Base-by-base conservation (phyloP, 1,140 invertebrate genomes). In the Ptiloglossa arizonensis region DNA sequence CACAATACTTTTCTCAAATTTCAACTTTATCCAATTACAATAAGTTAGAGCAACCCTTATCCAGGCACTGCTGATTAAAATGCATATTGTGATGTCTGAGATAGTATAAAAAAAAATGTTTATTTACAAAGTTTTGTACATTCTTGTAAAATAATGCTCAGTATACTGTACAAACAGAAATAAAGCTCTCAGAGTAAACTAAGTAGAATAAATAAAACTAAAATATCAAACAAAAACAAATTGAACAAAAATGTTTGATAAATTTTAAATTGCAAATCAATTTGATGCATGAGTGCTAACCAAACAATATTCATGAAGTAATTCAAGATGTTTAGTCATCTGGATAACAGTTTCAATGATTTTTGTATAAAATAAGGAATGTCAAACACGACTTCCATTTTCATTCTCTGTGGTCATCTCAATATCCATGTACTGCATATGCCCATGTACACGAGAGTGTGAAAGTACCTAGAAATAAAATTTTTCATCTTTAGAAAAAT, bases 381-480 rank as follows among this genome's bases (percentile, higher is more conserved):
- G 69, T 60, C 70, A 82, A 87, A 80, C 73, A 74, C 54, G 80
- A 73, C 84, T 82, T 86, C 80, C 82, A 72, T 81, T 79, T 85
- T 60, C 81, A 82, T 79, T 81, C 69, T 84, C 73, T 87, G 70
- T 79, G 59, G 82, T 88, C 84, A 81, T 86, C 87, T 81, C 78
- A 83, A 87, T 81, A 71, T 82, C 83, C 86, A 70, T 79, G 83
- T 79, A 86, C 78, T 73, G 67, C 73, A 78, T 67, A 48, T 80
- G 70, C 48, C 78, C 80, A 72, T 83, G 74, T 63, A 79, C 70
- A 73, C 62, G 74, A 87, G 81, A 85, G 79, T 85, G 84, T 76
- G 75, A 87, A 86, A 84, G 82, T 73, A 88, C 85, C 86, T 87
- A 79, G 81, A 86, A 85, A 87, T 82, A 87, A 87, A 88, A 84